phyloP scores from a whole-genome alignment of 2,888 invertebrate genomes.

The Ernsta delagoae region DNA sequence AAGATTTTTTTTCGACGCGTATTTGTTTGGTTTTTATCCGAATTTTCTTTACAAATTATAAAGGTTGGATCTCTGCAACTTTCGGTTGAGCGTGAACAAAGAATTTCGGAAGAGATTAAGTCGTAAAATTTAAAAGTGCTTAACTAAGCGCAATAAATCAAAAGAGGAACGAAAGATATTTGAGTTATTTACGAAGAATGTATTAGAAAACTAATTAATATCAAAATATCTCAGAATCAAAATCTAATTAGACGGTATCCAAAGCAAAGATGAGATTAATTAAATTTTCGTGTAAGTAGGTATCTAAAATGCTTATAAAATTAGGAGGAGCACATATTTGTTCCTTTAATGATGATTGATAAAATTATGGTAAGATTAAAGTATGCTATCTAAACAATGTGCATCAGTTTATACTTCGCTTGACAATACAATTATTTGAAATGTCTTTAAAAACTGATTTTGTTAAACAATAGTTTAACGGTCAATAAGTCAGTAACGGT shows the following conservation, averaged over 20 bases:
- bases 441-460: no score
- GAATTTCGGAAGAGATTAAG: not conserved
- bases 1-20: not conserved
- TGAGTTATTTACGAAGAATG: not conserved
- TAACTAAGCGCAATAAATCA: not conserved
- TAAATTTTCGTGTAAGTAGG: not conserved
- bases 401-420: no score
- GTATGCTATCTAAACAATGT: no score
- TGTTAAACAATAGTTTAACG: no score
- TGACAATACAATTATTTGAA: no score
- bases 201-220: not conserved
- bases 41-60: not conserved
- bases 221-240: not conserved
- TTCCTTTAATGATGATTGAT: no score
- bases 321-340: no score
- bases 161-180: not conserved
- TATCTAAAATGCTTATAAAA: no score
- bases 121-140: not conserved
- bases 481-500: no score
- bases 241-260: not conserved
- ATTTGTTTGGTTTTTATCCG: conserved; percentile 1
- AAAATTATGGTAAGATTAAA: no score
- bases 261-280: conserved; percentile 1
- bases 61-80: not conserved
- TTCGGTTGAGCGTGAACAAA: not conserved